Evolutionary conservation across 2,888 invertebrate species (phyloP).

Genomic region (Myopa tessellatipennis): DNA sequence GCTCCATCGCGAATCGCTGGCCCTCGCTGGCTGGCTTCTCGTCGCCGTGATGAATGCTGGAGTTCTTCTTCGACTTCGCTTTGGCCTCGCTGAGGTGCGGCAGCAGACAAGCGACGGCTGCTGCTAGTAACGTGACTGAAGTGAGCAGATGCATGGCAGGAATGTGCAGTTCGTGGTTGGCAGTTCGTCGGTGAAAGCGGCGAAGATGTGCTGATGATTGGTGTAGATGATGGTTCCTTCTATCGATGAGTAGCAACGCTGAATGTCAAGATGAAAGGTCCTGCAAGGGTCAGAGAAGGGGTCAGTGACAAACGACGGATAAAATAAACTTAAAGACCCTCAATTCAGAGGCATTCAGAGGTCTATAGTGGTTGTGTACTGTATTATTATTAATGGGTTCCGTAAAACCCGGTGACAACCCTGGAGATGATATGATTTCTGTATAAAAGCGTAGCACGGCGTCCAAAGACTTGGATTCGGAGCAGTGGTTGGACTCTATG

Average conservation of each 20-base stretch:
- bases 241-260: not conserved
- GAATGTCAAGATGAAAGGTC: conserved; percentile 48
- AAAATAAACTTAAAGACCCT: not conserved
- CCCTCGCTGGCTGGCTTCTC: conserved; percentile 48
- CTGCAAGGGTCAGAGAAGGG: conserved; percentile 25
- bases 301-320: not conserved
- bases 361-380: no score
- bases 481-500: no score
- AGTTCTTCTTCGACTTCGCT: conserved; percentile 51
- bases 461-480: no score
- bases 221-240: not conserved
- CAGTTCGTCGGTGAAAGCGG: conserved; percentile 2
- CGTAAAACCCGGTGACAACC: no score
- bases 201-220: no score
- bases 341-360: no score
- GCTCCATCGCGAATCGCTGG: conserved; percentile 92
- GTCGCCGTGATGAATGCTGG: conserved; percentile 47
- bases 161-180: conserved; percentile 18
- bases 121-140: conserved; percentile 44
- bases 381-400: no score
- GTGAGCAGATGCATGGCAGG: conserved; percentile 39
- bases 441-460: no score
- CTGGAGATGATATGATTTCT: no score
- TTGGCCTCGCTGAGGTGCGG: conserved; percentile 45
- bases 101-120: conserved; percentile 36